Evolutionary conservation across 2,113 vertebrate genomes (phyloP), one percentile per base, ranked within the genome.

Genomic region (Microtus pennsylvanicus): DNA sequence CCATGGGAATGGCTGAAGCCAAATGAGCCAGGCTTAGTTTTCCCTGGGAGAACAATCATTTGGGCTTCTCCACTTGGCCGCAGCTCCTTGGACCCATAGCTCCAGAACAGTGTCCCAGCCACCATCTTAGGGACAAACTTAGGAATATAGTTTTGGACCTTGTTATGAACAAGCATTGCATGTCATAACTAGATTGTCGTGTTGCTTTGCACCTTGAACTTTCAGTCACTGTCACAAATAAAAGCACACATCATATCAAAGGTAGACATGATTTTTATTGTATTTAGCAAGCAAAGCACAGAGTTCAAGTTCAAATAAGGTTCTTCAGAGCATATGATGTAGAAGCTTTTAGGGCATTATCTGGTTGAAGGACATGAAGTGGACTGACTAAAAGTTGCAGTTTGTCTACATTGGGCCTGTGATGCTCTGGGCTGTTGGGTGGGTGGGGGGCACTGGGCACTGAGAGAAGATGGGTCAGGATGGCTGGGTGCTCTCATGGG

Each of bases 401-500:
- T 2, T 8, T n/a, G 1, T 35, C 17, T 33, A 9, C 12, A 24
- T 12, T 4, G 14, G 38, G 21, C 26, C 3, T 55, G 0, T 3
- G 3, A 9, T 28, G 3, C 7, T 17, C 0, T 17, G 28, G 10
- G 3, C 2, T 55, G 5, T 24, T 47, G 28, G 22, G 67, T 10
- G 10, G 28, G 8, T 11, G 11, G 10, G 69, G 35, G 17, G 1
- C 6, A 0, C 19, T 58, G 19, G 35, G 16, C 30, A 69, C 47
- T 45, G 11, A 45, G 19, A 7, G 72, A 22, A 30, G 17, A 4
- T 21, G 52, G 45, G 24, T 58, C 4, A 30, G 2, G 0, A 3
- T 14, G 7, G 0, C 35, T 75, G 61, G 19, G 2, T n/a, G 3
- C 45, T 3, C 0, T 22, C 0, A 0, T 3, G 9, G 26, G 26